These are phyloP conservation scores for Saturnia pavonia DNA, from an alignment of 2,888 invertebrate genomes.

Conservation along the genomic window DNA sequence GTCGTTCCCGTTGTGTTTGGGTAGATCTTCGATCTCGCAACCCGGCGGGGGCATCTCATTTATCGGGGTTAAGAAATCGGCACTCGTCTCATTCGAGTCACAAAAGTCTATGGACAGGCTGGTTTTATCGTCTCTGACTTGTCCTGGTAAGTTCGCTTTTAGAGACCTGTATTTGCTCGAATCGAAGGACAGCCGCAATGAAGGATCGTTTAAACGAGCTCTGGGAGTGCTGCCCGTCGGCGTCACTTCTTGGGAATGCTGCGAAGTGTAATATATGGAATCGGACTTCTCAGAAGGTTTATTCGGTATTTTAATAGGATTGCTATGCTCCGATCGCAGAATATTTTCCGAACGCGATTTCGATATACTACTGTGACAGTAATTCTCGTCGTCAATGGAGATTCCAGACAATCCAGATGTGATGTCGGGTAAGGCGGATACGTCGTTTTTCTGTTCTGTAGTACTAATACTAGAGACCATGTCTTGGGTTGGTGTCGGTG, in stretches of 20 bases:
- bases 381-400: constrained; percentile 77
- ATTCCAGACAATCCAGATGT: constrained; percentile 78
- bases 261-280: constrained; percentile 76
- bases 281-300: constrained; percentile 70
- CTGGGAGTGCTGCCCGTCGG: constrained; percentile 67
- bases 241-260: constrained; percentile 74
- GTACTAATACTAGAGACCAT: constrained; percentile 79
- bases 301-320: constrained; percentile 48
- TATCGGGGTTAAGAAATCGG: constrained; percentile 76
- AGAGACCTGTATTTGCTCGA: constrained; percentile 68
- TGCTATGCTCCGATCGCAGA: constrained; percentile 69
- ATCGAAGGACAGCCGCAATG: constrained; percentile 69
- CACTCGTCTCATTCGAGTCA: constrained; percentile 77
- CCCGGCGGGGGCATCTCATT: constrained; percentile 78
- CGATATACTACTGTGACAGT: constrained; percentile 71
- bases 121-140: constrained; percentile 64
- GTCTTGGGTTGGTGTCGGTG: constrained; percentile 77
- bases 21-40: constrained; percentile 75
- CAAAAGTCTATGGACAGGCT: constrained; percentile 74
- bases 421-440: constrained; percentile 70
- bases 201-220: constrained; percentile 65
- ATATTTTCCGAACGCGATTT: constrained; percentile 78
- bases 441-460: constrained; percentile 73
- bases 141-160: constrained; percentile 55
- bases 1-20: constrained; percentile 70